Conservation (phyloP, 2,888 invertebrate genomes). For the Leptura quadrifasciata region DNA sequence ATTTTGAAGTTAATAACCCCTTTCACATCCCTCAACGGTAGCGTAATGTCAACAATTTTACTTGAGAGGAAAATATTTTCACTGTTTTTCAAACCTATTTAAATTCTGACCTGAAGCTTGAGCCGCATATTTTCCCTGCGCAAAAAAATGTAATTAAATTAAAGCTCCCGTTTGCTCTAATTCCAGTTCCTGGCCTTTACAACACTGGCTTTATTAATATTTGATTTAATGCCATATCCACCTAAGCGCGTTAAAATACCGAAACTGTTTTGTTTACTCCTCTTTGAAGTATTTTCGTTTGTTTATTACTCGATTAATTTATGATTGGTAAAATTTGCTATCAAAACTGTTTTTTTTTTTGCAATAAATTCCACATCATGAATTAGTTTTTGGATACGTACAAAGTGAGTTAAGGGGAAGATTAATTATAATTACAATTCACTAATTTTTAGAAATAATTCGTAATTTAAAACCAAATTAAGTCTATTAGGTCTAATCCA, state of each 20-base stretch:
- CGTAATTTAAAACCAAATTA: too few species aligned
- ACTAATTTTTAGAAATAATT: too few species aligned
- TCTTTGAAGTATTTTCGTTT: neutral
- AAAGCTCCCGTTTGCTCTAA: constrained; percentile 34
- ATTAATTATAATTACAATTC: too few species aligned
- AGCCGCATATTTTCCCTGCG: constrained; percentile 13
- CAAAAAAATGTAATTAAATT: constrained; percentile 34
- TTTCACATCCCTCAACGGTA: neutral
- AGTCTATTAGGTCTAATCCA: too few species aligned
- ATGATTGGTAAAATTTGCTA: neutral
- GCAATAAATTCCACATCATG: neutral
- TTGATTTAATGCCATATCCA: constrained; percentile 29
- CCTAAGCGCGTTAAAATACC: constrained; percentile 13
- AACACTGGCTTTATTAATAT: constrained; percentile 30
- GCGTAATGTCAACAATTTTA: neutral
- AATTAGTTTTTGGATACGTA: too few species aligned
- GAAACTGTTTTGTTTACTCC: constrained; percentile 21
- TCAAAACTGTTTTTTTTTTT: neutral
- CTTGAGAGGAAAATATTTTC: constrained; percentile 1
- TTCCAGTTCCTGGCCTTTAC: constrained; percentile 22
- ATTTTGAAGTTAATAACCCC: too few species aligned
- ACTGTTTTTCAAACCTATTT: neutral
- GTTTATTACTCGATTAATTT: constrained; percentile 31
- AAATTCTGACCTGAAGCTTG: constrained; percentile 15
- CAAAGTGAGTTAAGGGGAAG: too few species aligned